Evolutionary conservation across 2,113 vertebrate genomes (phyloP).

Genomic region (Pogona vitticeps): DNA sequence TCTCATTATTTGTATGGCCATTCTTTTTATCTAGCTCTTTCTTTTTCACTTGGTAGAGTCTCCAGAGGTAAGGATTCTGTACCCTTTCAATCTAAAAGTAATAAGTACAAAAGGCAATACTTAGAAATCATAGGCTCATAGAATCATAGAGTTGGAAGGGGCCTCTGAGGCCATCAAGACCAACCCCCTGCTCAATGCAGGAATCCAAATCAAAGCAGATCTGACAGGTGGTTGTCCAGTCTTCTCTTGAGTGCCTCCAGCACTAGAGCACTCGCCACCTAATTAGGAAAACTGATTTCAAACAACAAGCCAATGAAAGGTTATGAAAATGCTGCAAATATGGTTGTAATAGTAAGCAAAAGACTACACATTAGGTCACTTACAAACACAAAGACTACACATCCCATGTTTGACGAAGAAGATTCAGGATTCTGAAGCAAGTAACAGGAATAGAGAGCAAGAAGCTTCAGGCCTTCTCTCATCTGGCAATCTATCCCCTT

Average conservation of each 20-base stretch:
- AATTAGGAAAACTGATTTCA: neutral
- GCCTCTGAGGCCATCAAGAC: too few species aligned
- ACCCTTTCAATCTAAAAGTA: slow-evolving; percentile 85
- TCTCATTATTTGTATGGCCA: slow-evolving; percentile 76
- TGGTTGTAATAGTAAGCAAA: neutral
- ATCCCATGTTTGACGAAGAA: neutral
- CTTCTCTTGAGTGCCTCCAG: too few species aligned
- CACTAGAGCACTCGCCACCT: too few species aligned
- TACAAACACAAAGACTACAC: neutral
- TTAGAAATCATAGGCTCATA: too few species aligned
- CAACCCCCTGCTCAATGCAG: too few species aligned
- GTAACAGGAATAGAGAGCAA: too few species aligned
- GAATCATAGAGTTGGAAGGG: too few species aligned
- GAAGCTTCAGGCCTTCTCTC: too few species aligned
- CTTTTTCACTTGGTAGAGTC: slow-evolving; percentile 83
- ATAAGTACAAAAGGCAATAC: slow-evolving; percentile 45
- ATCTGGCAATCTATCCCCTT: neutral
- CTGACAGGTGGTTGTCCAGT: too few species aligned
- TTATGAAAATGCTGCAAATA: neutral
- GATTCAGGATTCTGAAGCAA: neutral
- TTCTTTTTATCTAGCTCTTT: slow-evolving; percentile 80
- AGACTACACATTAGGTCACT: neutral
- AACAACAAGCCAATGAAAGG: slow-evolving; percentile 25
- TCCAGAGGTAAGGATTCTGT: slow-evolving; percentile 87
- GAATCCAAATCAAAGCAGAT: too few species aligned